Conservation (phyloP, 2,113 vertebrate species). For the Cavia porcellus region DNA sequence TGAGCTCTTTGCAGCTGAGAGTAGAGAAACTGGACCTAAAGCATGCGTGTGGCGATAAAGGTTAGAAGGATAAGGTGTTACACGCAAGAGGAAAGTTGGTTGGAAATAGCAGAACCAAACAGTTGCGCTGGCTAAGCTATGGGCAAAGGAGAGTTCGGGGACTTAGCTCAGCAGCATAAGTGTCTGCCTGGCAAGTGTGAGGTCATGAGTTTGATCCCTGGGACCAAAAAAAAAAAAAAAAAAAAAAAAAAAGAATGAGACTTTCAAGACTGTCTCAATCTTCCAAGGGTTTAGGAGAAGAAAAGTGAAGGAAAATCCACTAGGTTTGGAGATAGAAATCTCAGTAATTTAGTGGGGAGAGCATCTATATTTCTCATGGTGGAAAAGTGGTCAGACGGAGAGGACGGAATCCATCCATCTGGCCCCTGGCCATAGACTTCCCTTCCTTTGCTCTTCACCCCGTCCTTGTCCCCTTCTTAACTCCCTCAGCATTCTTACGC, state of each 20-base stretch:
- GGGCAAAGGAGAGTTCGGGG: neutral
- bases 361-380: neutral
- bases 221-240: no score
- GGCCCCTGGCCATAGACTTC: neutral
- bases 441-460: neutral
- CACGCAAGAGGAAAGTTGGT: neutral
- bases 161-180: no score
- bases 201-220: no score
- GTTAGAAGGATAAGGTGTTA: no score
- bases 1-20: slow-evolving; percentile 21
- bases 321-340: neutral
- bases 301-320: neutral
- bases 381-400: neutral
- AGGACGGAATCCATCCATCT: neutral
- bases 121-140: no score
- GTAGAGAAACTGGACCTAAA: neutral
- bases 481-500: neutral
- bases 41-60: neutral
- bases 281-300: neutral
- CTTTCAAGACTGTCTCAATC: neutral
- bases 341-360: neutral
- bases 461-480: neutral
- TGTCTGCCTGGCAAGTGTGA: no score
- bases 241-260: neutral
- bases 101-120: neutral